These are phyloP conservation scores for Scotopteryx bipunctaria DNA, from an alignment of 2,888 invertebrate genomes.

Conservation along the genomic window DNA sequence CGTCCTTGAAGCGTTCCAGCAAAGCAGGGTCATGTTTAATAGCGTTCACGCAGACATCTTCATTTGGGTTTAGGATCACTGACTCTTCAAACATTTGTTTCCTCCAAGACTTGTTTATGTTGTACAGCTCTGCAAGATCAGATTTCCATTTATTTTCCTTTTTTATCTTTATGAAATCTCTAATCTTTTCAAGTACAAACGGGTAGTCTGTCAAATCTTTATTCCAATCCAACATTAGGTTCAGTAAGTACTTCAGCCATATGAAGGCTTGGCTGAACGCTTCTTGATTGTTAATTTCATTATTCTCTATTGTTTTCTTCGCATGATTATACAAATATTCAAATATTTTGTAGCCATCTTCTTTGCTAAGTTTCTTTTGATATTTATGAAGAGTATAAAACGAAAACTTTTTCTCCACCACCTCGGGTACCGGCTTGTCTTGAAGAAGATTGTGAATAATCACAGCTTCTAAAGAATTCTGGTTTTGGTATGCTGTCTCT, in stretches of 20 bases:
- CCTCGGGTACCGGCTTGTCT: constrained; percentile 46
- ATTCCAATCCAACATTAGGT: constrained; percentile 55
- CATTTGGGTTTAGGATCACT: constrained; percentile 48
- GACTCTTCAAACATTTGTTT: constrained; percentile 63
- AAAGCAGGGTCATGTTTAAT: constrained; percentile 63
- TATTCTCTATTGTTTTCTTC: constrained; percentile 40
- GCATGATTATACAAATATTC: constrained; percentile 48
- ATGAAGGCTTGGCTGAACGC: constrained; percentile 39
- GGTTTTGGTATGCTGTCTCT: constrained; percentile 40
- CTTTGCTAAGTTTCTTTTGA: constrained; percentile 43
- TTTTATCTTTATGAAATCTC: constrained; percentile 48
- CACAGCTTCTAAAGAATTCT: constrained; percentile 47
- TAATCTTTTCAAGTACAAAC: constrained; percentile 51
- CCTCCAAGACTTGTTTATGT: constrained; percentile 62
- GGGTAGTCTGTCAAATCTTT: constrained; percentile 55
- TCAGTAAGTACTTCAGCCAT: constrained; percentile 38
- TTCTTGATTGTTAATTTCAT: constrained; percentile 38
- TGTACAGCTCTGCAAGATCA: constrained; percentile 52
- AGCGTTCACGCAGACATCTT: constrained; percentile 59
- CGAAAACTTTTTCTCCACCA: constrained; percentile 48
- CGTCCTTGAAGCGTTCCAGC: constrained; percentile 44
- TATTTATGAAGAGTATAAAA: constrained; percentile 46
- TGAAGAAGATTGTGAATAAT: constrained; percentile 52
- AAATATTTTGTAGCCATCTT: constrained; percentile 54
- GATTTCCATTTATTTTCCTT: constrained; percentile 48